Evolutionary conservation across 2,113 vertebrate species (phyloP).

Genomic region (Bothrops jararaca): DNA sequence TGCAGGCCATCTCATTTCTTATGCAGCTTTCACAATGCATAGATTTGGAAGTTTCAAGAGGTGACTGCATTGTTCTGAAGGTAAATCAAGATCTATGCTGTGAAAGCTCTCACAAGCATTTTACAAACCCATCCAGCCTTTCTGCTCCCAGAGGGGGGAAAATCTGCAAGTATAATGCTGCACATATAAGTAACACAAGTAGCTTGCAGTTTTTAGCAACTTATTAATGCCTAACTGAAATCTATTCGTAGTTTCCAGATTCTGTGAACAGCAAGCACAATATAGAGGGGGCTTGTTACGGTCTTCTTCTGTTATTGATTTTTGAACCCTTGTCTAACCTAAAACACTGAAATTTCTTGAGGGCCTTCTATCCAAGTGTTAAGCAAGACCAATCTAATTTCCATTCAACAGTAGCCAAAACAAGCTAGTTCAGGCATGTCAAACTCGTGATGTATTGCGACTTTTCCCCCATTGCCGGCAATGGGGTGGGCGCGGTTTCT

Average conservation of each 20-base stretch:
- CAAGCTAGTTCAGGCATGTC: neutral
- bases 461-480: too few relatives aligned
- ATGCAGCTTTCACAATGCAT: slow-evolving; percentile 44
- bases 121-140: neutral
- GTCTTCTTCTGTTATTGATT: neutral
- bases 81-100: neutral
- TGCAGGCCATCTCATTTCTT: slow-evolving; percentile 45
- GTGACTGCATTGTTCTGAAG: neutral
- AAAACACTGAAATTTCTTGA: neutral
- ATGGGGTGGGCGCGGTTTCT: too few relatives aligned
- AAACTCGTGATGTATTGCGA: too few relatives aligned
- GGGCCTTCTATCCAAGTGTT: neutral
- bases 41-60: slow-evolving; percentile 42
- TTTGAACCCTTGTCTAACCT: neutral
- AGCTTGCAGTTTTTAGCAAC: neutral
- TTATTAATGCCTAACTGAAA: neutral
- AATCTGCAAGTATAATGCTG: neutral
- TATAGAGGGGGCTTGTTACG: neutral
- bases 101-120: neutral
- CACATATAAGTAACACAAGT: neutral
- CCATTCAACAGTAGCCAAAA: neutral
- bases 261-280: neutral
- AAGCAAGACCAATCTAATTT: neutral
- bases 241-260: neutral
- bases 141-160: neutral